phyloP scores from a whole-genome alignment of 2,888 invertebrate species.

The Eulithis testata region DNA sequence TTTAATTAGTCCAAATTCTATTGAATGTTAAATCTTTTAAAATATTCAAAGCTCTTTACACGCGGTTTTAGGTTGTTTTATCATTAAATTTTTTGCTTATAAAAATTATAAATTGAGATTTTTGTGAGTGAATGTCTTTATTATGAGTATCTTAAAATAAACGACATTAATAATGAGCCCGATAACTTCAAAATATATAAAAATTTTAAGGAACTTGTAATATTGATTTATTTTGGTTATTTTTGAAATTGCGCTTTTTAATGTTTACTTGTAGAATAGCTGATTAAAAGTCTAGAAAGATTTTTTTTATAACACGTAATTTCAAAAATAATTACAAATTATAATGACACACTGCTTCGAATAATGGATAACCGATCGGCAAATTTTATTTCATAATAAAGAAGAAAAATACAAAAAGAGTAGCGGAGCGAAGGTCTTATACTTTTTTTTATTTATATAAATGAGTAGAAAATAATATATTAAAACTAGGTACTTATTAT shows the following conservation, averaged over 20 bases:
- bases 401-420: conserved; percentile 51
- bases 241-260: conserved; percentile 36
- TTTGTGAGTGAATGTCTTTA: conserved; percentile 51
- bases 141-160: conserved; percentile 43
- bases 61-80: conserved; percentile 13
- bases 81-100: conserved; percentile 46
- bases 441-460: conserved; percentile 38
- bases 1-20: conserved; percentile 9
- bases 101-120: conserved; percentile 41
- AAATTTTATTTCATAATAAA: conserved; percentile 64
- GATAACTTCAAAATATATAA: conserved; percentile 43
- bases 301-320: conserved; percentile 43
- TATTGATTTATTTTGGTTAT: conserved; percentile 34
- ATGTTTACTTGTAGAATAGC: conserved; percentile 21
- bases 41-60: conserved; percentile 27
- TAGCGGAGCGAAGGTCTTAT: conserved; percentile 32
- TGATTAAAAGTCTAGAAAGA: neutral
- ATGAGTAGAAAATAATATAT: conserved; percentile 46
- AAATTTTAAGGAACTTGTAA: conserved; percentile 38
- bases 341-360: conserved; percentile 63
- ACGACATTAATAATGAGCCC: conserved; percentile 32
- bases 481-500: conserved; percentile 52
- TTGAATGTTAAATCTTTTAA: conserved; percentile 14
- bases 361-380: conserved; percentile 70
- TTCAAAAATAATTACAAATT: conserved; percentile 48